Conservation (phyloP, 23 tunicate species). For the Aplidium turbinatum region DNA sequence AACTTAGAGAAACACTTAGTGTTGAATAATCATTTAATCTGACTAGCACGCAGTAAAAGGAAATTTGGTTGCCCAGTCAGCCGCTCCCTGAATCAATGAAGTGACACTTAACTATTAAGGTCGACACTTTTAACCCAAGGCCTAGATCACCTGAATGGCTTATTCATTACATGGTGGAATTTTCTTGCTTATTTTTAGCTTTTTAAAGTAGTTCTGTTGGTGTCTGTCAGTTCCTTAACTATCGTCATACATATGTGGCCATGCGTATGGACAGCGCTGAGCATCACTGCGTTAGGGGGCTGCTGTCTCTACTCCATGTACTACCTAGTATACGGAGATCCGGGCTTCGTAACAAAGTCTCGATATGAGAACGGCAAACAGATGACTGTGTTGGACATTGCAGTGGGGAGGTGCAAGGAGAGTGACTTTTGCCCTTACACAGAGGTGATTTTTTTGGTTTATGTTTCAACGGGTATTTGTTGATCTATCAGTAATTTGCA, state of each 20-base stretch:
- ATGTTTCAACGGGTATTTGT: background rate
- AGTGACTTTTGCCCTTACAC: constrained; percentile 69
- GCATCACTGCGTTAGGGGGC: constrained; percentile 3
- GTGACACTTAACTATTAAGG: too few species aligned
- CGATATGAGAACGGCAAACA: constrained; percentile 21
- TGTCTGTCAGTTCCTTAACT: background rate
- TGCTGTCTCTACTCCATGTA: constrained; percentile 30
- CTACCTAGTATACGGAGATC: constrained; percentile 52
- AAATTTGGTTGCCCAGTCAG: too few species aligned
- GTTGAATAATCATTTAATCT: too few species aligned
- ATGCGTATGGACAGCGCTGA: constrained; percentile 14
- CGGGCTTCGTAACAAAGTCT: constrained; percentile 46
- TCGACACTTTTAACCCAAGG: too few species aligned
- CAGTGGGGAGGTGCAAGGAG: constrained; percentile 61
- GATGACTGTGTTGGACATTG: constrained; percentile 63
- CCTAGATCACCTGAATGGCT: too few species aligned
- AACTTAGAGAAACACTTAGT: too few species aligned
- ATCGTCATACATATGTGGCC: constrained; percentile 63
- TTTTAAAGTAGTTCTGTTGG: too few species aligned
- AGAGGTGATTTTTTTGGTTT: constrained; percentile 45
- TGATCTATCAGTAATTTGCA: background rate
- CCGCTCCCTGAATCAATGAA: too few species aligned
- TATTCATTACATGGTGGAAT: background rate
- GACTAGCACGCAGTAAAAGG: too few species aligned
- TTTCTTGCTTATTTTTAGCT: background rate